Base-by-base conservation (phyloP, 1,140 invertebrate species). In the Drosophila orena region DNA sequence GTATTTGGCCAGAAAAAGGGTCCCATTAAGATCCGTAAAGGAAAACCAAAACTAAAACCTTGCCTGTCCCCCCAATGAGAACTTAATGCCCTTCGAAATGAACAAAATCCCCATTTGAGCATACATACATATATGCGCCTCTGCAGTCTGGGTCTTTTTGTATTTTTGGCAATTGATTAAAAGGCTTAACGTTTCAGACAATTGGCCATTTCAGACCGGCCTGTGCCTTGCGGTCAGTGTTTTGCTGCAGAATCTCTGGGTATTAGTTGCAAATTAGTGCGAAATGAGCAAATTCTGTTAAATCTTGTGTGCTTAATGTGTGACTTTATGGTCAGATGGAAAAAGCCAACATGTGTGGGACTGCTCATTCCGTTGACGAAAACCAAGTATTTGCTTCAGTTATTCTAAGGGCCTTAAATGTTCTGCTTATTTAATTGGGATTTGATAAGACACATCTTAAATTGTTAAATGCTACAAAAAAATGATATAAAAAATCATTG, bases 101-200 rank as follows among this genome's bases (percentile, higher is more conserved):
- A 88, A 78, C 80, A 30, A 86, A 88, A 79, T 79, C 44, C 66
- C 59, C 59, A 65, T 30, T 73, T 34, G 72, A 62, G 59, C 64
- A 68, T 68, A 56, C 44, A 59, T 59, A 37, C 47, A 22, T 44
- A 37, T 46, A 38, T 22, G 10, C 37, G 2, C 22, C 12, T 60
- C 11, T 10, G 40, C 43, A n/a, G 12, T 47, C 49, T 44, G 68
- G 66, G 42, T 55, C 52, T 81, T 66, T 59, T 52, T 81, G 66
- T 64, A 71, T 70, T 71, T 70, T 71, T 89, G 79, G 79, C 76
- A 89, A 88, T 88, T 88, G 84, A 88, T 88, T 90, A 89, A 88
- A 88, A 77, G 84, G 85, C 79, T 88, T 88, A 90, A 71, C 83
- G 62, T 72, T 76, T 78, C 55, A 89, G 84, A 89, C 83, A 88